Conservation (phyloP, 2,113 vertebrate genomes). For the Potamarius usumacintae region DNA sequence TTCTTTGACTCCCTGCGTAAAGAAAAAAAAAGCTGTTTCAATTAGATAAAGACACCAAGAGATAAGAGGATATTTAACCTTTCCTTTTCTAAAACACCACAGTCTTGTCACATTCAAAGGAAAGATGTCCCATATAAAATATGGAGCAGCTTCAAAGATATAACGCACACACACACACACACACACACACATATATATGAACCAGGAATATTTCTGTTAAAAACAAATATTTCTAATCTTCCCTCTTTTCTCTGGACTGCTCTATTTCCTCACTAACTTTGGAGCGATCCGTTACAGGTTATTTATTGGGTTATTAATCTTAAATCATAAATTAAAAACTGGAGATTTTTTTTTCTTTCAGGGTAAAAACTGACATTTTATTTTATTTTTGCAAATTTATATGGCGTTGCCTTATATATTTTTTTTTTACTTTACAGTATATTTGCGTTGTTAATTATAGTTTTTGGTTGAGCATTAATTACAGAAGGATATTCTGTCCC, state of each 20-base stretch:
- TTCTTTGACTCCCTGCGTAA: background rate
- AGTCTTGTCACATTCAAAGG: background rate
- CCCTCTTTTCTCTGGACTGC: too few species aligned
- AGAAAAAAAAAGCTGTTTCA: background rate
- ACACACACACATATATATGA: background rate
- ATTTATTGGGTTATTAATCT: background rate
- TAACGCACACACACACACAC: too few species aligned
- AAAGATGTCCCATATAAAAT: background rate
- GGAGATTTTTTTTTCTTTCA: background rate
- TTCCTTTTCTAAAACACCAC: background rate
- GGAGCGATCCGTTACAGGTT: background rate
- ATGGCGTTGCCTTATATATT: background rate
- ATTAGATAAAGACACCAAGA: background rate
- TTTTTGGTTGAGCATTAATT: background rate
- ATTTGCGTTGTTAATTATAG: background rate
- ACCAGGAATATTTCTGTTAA: too few species aligned
- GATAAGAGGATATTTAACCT: background rate
- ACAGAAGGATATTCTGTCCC: background rate
- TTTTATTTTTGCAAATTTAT: background rate
- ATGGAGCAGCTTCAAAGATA: background rate
- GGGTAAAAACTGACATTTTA: background rate
- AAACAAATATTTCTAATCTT: too few species aligned
- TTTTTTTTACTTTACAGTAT: too few species aligned
- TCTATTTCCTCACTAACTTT: background rate
- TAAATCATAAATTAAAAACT: background rate